Percentiles rank a stretch among this genome's conserved stretches.
Evolutionary conservation across 2,888 invertebrate species (phyloP).

Genomic region (Sinopyrophorus schimmeli): DNA sequence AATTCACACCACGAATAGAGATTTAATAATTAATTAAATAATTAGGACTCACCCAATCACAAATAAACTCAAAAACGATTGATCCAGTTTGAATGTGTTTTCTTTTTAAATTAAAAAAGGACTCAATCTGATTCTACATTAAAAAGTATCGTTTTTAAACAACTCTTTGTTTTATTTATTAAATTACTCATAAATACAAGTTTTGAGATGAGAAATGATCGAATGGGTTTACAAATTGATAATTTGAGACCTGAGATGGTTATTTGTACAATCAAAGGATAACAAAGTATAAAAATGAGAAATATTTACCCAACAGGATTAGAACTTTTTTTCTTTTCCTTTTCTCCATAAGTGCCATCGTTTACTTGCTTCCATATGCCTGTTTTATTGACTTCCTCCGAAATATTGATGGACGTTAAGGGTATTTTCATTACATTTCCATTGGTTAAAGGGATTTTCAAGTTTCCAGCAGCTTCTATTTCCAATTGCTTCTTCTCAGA

Average conservation of each 20-base stretch:
- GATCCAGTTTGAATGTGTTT: too few relatives aligned
- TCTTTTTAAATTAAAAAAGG: too few relatives aligned
- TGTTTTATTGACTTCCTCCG: slow-evolving; percentile 91
- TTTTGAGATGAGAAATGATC: too few relatives aligned
- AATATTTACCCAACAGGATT: slow-evolving; percentile 43
- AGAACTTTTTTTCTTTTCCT: slow-evolving; percentile 51
- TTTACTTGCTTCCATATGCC: slow-evolving; percentile 94
- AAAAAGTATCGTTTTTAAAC: not conserved
- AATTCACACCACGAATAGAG: too few relatives aligned
- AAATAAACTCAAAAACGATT: too few relatives aligned
- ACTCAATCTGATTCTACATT: too few relatives aligned
- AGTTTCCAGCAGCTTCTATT: slow-evolving; percentile 58
- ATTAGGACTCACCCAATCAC: too few relatives aligned
- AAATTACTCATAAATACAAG: not conserved
- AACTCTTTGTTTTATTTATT: not conserved
- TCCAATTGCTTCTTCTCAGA: slow-evolving; percentile 27
- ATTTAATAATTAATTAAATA: too few relatives aligned
- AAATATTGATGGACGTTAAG: slow-evolving; percentile 82
- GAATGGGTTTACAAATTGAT: not conserved
- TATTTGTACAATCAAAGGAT: too few relatives aligned
- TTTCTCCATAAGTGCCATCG: slow-evolving; percentile 62
- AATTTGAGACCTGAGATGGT: too few relatives aligned
- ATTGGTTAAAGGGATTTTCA: slow-evolving; percentile 86
- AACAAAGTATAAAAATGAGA: too few relatives aligned
- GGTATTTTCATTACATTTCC: slow-evolving; percentile 91